Percentiles rank a stretch among this genome's conserved stretches.
phyloP scores from a whole-genome alignment of 2,113 vertebrate genomes.

The Peromyscus californicus region DNA sequence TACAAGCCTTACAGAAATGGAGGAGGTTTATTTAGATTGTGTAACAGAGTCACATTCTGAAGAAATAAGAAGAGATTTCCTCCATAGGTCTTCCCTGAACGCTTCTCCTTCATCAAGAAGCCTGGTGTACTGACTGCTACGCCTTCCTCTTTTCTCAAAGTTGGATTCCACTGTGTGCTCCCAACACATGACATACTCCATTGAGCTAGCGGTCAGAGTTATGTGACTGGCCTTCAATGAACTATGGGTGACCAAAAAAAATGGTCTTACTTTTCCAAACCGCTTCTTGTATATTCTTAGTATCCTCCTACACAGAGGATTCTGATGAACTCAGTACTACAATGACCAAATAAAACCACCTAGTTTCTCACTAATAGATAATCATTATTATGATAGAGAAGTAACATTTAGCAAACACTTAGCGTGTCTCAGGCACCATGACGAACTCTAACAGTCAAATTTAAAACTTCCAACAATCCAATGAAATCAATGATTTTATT shows the following conservation, averaged over 20 bases:
- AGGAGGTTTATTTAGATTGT: not conserved
- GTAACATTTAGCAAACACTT: not conserved
- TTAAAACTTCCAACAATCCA: conserved; percentile 1
- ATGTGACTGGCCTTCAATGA: not conserved
- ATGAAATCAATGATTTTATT: not conserved
- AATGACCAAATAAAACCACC: not conserved
- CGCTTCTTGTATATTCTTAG: not conserved
- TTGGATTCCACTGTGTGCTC: not conserved
- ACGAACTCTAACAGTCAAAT: not conserved
- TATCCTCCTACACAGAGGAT: not conserved
- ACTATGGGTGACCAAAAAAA: not conserved
- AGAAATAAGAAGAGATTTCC: not conserved
- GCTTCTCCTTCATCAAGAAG: not conserved
- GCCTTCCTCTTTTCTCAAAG: not conserved
- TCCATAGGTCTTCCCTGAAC: not conserved
- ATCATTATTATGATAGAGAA: conserved; percentile 9
- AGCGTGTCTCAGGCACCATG: not conserved
- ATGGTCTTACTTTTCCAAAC: not conserved
- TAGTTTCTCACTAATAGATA: not conserved
- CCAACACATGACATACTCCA: not conserved
- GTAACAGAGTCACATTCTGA: not conserved
- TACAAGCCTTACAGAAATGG: not conserved
- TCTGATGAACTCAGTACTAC: not conserved
- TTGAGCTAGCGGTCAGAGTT: not conserved
- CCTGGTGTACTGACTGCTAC: not conserved